Evolutionary conservation across 92 coral and sea anemone genomes (phyloP), one percentile per base, ranked within the genome.

Genomic region (Heliopora coerulea): DNA sequence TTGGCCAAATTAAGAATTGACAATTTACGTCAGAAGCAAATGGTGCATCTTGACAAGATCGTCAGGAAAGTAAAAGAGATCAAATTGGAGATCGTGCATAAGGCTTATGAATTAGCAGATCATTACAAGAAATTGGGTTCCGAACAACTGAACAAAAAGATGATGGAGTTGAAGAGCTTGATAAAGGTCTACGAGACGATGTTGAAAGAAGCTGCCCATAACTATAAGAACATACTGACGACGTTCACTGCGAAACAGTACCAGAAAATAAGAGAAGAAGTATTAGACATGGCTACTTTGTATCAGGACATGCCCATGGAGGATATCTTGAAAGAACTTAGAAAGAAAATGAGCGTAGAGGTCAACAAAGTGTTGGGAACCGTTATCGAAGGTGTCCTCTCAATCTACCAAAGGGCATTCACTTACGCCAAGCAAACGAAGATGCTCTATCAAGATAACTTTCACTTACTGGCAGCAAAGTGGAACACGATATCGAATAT

Each of bases 1-100:
- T 34, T 85, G 35, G 82, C 83, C 41, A 79, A 72, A 69, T 46
- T 44, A n/a, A 70, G 78, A 61, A 59, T 85, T 20, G 59, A 76
- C 25, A 83, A 82, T 42, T 65, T 88, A 17, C 50, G 64, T 15
- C 60, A 34, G 13, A 13, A 54, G 9, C 44, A 54, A 5, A 14
- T 19, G 7, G 25, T 52, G 7, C 41, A 35, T 54, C 64, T 92
- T 37, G 72, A 88, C 21, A 86, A 84, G 15, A 68, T 87, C 35
- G 86, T 80, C 25, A 85, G 62, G 81, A 90, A 90, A 62, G 72
- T 86, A 31, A 82, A 89, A 25, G 49, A 52, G 1, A 30, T 24
- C 1, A 33, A 17, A 37, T 25, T n/a, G 26, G 21, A 17, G 24
- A 15, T 70, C 5, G 79, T 84, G 54, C 67, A 29, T 14, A 88